Evolutionary conservation across 2,113 vertebrate species (phyloP).

Genomic region (Scomber japonicus): DNA sequence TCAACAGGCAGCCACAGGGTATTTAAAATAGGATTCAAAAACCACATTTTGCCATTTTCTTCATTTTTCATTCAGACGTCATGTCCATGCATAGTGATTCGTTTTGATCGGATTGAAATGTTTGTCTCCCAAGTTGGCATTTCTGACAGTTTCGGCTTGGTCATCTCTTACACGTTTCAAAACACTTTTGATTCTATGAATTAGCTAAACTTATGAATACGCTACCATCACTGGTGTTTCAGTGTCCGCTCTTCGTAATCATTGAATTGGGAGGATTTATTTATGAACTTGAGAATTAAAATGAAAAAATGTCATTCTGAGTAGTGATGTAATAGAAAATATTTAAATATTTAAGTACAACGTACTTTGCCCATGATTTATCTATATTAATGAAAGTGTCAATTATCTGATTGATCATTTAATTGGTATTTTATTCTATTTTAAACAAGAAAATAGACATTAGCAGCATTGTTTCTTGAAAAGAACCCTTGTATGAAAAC

Average conservation of each 20-base stretch:
- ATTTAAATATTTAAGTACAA: constrained; percentile 71
- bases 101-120: constrained; percentile 20
- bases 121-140: constrained; percentile 38
- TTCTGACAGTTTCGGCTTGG: constrained; percentile 27
- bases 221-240: constrained; percentile 46
- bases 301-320: constrained; percentile 38
- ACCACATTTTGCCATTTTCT: constrained; percentile 7
- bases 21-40: constrained; percentile 51
- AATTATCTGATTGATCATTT: constrained; percentile 55
- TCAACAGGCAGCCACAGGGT: constrained; percentile 47
- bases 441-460: constrained; percentile 56
- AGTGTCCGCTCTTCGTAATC: constrained; percentile 37
- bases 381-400: constrained; percentile 55
- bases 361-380: constrained; percentile 64
- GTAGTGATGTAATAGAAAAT: constrained; percentile 57
- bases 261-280: constrained; percentile 53
- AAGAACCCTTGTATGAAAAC: constrained; percentile 72
- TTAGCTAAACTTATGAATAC: constrained; percentile 46
- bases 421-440: constrained; percentile 74
- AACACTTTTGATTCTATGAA: constrained; percentile 73
- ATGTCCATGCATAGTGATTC: constrained; percentile 7
- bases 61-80: constrained; percentile 36
- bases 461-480: constrained; percentile 64
- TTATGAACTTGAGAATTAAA: constrained; percentile 47
- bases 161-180: constrained; percentile 44